Evolutionary conservation across 2,113 vertebrate genomes (phyloP), one percentile per base, ranked within the genome.

Genomic region (Hypocryptadius cinnamomeus): DNA sequence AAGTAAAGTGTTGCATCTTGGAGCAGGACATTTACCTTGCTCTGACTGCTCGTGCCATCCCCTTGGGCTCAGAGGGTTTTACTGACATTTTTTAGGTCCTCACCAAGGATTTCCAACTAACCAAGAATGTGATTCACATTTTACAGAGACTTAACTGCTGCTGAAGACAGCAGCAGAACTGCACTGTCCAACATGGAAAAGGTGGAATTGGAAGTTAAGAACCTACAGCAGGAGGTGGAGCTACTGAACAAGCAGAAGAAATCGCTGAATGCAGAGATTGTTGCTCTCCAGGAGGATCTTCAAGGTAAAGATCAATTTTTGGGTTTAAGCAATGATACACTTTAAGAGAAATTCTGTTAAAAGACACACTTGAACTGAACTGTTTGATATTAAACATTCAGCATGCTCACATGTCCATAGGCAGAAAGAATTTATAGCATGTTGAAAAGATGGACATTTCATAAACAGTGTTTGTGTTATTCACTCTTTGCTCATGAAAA

Each of bases 191-290:
- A 73, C 14, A 48, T 94, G 71, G 96, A 96, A 45, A 96, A 96
- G 56, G 66, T 98, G 82, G 94, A 96, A 59, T 14, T 71, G 27
- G 95, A 96, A 53, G 48, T 97, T 56, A 92, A 93, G 40, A 96
- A 81, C 33, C 77, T 98, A 76, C 96, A 97, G 77, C 96, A 97
- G 83, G 98, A 98, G 37, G 72, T 98, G 16, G 96, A 97, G 33
- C 85, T 88, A 1, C 93, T 97, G 28, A 96, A 60, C 57, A 90
- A 93, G 61, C 97, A 96, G 53, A 98, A 97, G 63, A 83, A 96
- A 15, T 92, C 95, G 1, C 77, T 98, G 53, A 85, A 59, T 11
- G 60, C 70, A 39, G 97, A 98, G 14, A 12, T 95, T 2, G 19
- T 37, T 18, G 50, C 40, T 10, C 40, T 92, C 61, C 97, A 98